A percentile compares a stretch with the other conserved stretches of the same genome.
Conservation (phyloP, 2,113 vertebrate species). For the Sapajus apella region DNA sequence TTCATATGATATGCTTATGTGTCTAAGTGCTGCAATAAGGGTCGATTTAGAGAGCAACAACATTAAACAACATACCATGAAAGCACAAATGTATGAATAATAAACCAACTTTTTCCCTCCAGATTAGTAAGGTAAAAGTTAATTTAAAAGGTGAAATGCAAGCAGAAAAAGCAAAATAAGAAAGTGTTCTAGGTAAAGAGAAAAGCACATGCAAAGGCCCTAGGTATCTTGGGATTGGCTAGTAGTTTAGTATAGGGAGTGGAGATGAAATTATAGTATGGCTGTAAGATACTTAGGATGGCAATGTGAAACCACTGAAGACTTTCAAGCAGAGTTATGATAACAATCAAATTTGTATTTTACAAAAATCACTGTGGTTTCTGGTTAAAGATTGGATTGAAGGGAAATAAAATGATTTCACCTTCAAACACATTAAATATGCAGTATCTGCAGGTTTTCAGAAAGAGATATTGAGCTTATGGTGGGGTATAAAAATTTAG, state of each 20-base stretch:
- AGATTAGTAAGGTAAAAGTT: background rate
- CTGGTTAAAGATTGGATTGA: background rate
- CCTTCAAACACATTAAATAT: background rate
- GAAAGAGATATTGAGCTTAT: background rate
- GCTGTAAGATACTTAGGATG: background rate
- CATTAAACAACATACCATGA: background rate
- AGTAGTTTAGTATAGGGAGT: background rate
- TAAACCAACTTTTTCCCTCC: background rate
- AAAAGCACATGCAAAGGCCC: background rate
- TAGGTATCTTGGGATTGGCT: background rate
- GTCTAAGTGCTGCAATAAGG: background rate
- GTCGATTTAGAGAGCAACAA: too few species aligned
- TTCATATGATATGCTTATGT: background rate
- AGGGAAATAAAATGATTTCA: background rate
- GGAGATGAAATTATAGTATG: background rate
- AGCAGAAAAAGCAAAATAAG: background rate
- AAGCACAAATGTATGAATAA: background rate
- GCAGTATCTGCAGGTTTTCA: background rate
- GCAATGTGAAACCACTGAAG: background rate
- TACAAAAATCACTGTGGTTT: background rate
- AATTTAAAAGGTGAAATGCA: background rate
- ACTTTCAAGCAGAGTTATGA: background rate
- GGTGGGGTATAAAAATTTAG: background rate
- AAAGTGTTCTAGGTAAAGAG: background rate
- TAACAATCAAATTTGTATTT: background rate